phyloP scores from a whole-genome alignment of 2,113 vertebrate genomes.

The Toxotes jaculatrix region DNA sequence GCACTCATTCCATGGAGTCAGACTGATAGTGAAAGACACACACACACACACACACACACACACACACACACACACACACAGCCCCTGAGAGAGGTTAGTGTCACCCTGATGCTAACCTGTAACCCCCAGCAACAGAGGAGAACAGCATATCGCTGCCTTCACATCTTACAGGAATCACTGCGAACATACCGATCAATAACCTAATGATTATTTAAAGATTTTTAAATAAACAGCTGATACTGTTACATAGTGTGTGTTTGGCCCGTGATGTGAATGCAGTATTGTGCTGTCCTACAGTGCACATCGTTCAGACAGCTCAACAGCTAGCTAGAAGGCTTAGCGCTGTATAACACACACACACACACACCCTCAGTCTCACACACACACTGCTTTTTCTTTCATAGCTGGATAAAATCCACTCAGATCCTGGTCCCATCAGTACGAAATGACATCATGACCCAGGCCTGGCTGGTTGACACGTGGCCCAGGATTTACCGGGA shows the following conservation, averaged over 20 bases:
- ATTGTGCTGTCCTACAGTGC: constrained; percentile 5
- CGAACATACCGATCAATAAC: too few relatives aligned
- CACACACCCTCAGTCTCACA: constrained; percentile 8
- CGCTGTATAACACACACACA: constrained; percentile 13
- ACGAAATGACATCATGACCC: constrained; percentile 41
- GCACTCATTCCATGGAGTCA: constrained; percentile 26
- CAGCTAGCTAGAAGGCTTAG: constrained; percentile 1
- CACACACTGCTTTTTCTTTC: neutral
- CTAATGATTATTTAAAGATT: neutral
- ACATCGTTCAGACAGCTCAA: neutral
- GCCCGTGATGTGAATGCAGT: constrained; percentile 23
- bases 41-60: neutral
- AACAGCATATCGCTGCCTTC: constrained; percentile 27
- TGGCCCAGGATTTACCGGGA: neutral
- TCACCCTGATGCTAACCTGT: constrained; percentile 32
- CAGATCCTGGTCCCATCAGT: constrained; percentile 12
- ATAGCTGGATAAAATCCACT: constrained; percentile 3
- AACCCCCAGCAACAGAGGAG: neutral
- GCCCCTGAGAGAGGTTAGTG: constrained; percentile 57
- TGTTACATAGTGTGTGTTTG: neutral
- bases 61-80: neutral
- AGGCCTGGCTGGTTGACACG: neutral
- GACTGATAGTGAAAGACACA: neutral
- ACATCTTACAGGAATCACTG: constrained; percentile 1
- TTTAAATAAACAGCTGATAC: neutral